Percentiles rank a stretch among this genome's conserved stretches.
Conservation (phyloP, 1,140 invertebrate species). For the Trypoxylus dichotomus region DNA sequence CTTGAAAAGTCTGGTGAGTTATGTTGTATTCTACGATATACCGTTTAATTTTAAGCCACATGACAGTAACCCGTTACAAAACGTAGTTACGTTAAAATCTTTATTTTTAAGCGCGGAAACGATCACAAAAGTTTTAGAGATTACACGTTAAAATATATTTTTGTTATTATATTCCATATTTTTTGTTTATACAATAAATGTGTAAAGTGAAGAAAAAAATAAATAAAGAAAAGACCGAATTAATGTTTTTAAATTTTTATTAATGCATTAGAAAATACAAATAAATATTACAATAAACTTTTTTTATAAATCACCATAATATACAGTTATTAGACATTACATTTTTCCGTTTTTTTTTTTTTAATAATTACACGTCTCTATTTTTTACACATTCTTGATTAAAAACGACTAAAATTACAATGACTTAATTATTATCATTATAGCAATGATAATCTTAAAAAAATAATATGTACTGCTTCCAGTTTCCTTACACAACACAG, state of each 20-base stretch:
- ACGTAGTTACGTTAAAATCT: background rate
- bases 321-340: constrained; percentile 15
- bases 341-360: background rate
- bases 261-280: constrained; percentile 31
- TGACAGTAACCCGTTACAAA: background rate
- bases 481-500: constrained; percentile 16
- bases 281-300: constrained; percentile 29
- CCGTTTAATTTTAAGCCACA: constrained; percentile 44
- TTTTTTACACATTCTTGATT: constrained; percentile 2
- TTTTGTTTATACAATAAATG: background rate
- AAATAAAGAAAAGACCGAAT: background rate
- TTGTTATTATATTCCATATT: constrained; percentile 10
- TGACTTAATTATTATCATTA: background rate
- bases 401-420: constrained; percentile 23
- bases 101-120: background rate
- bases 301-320: constrained; percentile 21
- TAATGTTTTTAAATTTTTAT: constrained; percentile 11
- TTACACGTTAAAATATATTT: background rate
- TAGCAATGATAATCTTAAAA: background rate
- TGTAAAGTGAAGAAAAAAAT: background rate
- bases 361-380: constrained; percentile 4
- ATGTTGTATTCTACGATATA: constrained; percentile 65
- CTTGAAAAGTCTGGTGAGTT: constrained; percentile 58
- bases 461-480: background rate
- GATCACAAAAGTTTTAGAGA: background rate